Evolutionary conservation across 2,888 invertebrate species (phyloP), one percentile per base, ranked within the genome.

Genomic region (Drosophila nr. medialis): DNA sequence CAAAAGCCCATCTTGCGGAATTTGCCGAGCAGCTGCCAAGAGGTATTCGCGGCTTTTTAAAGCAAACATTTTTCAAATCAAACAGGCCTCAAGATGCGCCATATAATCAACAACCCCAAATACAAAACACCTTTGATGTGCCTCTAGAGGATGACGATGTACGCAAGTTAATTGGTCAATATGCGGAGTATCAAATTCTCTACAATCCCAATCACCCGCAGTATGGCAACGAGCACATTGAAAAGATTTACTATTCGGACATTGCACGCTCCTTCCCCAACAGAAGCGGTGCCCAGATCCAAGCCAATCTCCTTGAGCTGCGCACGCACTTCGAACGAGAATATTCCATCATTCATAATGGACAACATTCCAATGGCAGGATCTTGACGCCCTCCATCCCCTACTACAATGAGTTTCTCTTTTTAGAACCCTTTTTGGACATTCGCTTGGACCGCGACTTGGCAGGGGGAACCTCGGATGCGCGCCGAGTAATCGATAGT

Each of bases 321-420:
- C 72, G 76, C 0, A 3, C n/a, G 2, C 32, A 61, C 2, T 86
- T 86, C 11, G 81, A 81, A 29, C 53, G 48, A 6, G 86, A 86
- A 55, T 76, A 81, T 8, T 58, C 45, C 3, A 53, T 66, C 2
- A 77, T 86, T 34, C 67, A 79, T n/a, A 65, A 32, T 3, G 70
- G 66, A 0, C 70, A 60, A 1, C 45, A 45, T 5, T 42, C 18
- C 1, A 29, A 53, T 21, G 72, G 69, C 0, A 50, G 72, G 10
- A 34, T 50, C 2, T 10, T 72, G 11, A 32, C 10, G 15, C 85
- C 86, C 3, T 56, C 77, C 0, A 76, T 80, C 10, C 59, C 64
- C 21, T 89, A 68, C 62, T 89, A 83, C 54, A 68, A 70, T 45
- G 86, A 86, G 40, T 76, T 89, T 27, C 32, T 75, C 2, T 86